phyloP scores from a whole-genome alignment of 2,888 invertebrate genomes.

The Laspeyria flexula region DNA sequence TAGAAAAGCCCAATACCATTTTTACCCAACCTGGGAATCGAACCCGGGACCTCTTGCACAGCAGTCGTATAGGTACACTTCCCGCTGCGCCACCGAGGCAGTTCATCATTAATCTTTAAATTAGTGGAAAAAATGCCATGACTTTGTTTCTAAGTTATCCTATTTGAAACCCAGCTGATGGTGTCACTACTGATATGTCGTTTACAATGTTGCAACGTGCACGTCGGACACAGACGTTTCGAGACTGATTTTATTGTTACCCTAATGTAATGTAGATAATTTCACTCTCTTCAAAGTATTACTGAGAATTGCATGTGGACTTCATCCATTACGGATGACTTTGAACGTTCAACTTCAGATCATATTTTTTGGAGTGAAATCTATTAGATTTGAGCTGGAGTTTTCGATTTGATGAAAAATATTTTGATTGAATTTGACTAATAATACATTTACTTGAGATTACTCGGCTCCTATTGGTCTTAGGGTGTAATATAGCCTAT shows the following conservation, averaged over 20 bases:
- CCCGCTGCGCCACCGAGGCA: too few relatives aligned
- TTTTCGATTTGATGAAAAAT: not conserved
- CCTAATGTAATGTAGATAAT: constrained; percentile 23
- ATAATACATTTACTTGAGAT: too few relatives aligned
- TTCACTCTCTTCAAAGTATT: constrained; percentile 28
- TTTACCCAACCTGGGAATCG: too few relatives aligned
- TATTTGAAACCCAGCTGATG: not conserved
- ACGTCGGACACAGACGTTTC: constrained; percentile 29
- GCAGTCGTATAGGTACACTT: too few relatives aligned
- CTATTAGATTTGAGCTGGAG: not conserved
- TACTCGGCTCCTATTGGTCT: too few relatives aligned
- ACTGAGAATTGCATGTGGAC: constrained; percentile 9
- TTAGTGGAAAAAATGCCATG: too few relatives aligned
- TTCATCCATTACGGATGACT: constrained; percentile 15
- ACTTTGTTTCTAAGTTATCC: not conserved
- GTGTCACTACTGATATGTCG: constrained; percentile 6
- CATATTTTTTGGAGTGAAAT: not conserved
- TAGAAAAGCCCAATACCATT: too few relatives aligned
- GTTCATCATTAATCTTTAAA: too few relatives aligned
- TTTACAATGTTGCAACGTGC: constrained; percentile 20
- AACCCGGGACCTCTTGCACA: too few relatives aligned
- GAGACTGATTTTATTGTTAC: constrained; percentile 41
- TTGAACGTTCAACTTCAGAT: constrained; percentile 1
- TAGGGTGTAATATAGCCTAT: too few relatives aligned
- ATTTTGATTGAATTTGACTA: not conserved